Percentiles rank a stretch among this genome's conserved stretches.
Conservation (phyloP, 2,888 invertebrate genomes). For the Noctua comes region DNA sequence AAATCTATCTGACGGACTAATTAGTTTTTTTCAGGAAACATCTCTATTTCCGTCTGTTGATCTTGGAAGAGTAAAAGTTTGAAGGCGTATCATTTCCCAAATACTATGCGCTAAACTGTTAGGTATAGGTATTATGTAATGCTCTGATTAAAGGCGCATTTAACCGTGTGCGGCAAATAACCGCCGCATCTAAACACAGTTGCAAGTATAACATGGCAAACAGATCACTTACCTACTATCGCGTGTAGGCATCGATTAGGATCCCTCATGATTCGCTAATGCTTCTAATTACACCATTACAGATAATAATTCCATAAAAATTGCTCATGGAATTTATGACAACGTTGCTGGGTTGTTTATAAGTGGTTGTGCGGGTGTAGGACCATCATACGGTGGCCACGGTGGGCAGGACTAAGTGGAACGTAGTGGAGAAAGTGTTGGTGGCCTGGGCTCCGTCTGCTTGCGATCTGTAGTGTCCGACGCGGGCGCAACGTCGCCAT, state of each 20-base stretch:
- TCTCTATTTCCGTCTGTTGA: neutral
- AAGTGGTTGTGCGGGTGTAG: constrained; percentile 78
- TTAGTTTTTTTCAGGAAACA: no score
- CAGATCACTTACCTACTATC: constrained; percentile 61
- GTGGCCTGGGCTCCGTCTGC: constrained; percentile 78
- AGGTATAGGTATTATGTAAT: constrained; percentile 1
- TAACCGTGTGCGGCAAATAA: constrained; percentile 3
- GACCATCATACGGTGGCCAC: constrained; percentile 77
- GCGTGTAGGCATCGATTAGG: constrained; percentile 74
- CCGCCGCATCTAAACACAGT: constrained; percentile 17
- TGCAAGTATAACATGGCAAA: constrained; percentile 29
- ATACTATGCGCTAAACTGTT: neutral
- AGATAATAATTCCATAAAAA: constrained; percentile 81
- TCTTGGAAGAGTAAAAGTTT: neutral
- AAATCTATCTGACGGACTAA: no score
- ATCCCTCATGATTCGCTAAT: constrained; percentile 85
- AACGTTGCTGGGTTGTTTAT: constrained; percentile 76
- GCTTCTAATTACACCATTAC: constrained; percentile 81
- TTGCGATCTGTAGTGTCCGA: constrained; percentile 58
- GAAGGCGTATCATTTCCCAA: neutral
- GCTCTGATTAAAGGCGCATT: neutral
- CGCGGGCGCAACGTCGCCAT: constrained; percentile 61
- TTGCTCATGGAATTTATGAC: constrained; percentile 83
- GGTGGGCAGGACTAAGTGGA: constrained; percentile 83
- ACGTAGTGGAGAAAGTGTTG: constrained; percentile 85